Evolutionary conservation across 2,113 vertebrate genomes (phyloP).

Genomic region (Equus przewalskii): DNA sequence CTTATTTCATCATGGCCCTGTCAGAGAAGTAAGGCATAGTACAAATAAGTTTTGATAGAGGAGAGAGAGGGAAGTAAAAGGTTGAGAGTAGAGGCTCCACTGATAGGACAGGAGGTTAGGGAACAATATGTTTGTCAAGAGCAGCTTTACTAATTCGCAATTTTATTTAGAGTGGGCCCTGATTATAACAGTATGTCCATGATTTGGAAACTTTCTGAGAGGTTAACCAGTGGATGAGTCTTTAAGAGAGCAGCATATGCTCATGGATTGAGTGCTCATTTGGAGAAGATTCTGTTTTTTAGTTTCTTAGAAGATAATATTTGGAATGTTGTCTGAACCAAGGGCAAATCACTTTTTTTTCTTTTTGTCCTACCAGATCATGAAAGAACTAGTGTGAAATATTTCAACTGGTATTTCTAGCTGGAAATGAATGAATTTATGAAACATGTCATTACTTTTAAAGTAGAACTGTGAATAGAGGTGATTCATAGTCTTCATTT

Average conservation of each 20-base stretch:
- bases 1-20: neutral
- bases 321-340: slow-evolving; percentile 45
- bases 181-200: neutral
- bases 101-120: neutral
- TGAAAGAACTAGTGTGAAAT: neutral
- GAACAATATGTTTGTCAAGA: neutral
- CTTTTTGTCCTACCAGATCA: neutral
- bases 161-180: neutral
- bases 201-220: slow-evolving; percentile 30
- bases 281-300: neutral
- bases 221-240: neutral
- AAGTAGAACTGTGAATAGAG: slow-evolving; percentile 14
- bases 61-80: neutral
- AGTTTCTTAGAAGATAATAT: slow-evolving; percentile 36
- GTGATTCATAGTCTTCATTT: slow-evolving; percentile 5
- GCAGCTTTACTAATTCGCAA: neutral
- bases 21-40: neutral
- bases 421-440: slow-evolving; percentile 35
- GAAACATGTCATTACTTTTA: slow-evolving; percentile 18
- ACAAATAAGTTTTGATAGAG: neutral
- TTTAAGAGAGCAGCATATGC: neutral
- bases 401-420: neutral
- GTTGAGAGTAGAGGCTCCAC: neutral
- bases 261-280: neutral
- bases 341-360: neutral